A percentile compares a stretch with the other conserved stretches of the same genome.
Evolutionary conservation across 2,113 vertebrate species (phyloP).

Genomic region (Laticauda colubrina): DNA sequence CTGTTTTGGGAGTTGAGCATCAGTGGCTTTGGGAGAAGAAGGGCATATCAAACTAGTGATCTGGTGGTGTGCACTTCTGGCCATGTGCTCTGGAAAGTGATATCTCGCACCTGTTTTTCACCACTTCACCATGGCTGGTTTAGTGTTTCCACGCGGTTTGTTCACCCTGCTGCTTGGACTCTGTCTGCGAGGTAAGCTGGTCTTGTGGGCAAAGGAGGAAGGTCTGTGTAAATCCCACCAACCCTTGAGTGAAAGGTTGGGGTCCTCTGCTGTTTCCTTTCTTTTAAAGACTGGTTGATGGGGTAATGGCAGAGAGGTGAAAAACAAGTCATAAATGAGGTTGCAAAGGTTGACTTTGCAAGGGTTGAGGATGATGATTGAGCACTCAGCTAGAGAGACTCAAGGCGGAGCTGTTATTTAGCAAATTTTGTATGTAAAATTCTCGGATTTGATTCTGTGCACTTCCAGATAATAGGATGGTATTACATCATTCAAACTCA

Average conservation of each 20-base stretch:
- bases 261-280: background rate
- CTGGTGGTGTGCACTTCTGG: background rate
- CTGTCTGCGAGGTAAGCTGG: background rate
- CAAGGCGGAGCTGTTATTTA: background rate
- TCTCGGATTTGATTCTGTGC: background rate
- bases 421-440: background rate
- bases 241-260: background rate
- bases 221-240: background rate
- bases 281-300: background rate
- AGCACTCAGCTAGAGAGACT: background rate
- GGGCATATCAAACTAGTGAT: background rate
- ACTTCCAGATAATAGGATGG: background rate
- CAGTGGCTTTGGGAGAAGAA: background rate
- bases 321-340: background rate
- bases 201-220: background rate
- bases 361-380: background rate
- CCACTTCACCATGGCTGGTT: background rate
- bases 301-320: background rate
- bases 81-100: background rate
- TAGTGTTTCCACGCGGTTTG: background rate
- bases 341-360: background rate
- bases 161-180: background rate
- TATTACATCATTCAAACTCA: background rate
- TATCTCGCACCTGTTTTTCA: background rate
- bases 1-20: background rate